These are phyloP conservation scores for Sericinus montela DNA, from an alignment of 2,888 invertebrate genomes.

Conservation along the genomic window DNA sequence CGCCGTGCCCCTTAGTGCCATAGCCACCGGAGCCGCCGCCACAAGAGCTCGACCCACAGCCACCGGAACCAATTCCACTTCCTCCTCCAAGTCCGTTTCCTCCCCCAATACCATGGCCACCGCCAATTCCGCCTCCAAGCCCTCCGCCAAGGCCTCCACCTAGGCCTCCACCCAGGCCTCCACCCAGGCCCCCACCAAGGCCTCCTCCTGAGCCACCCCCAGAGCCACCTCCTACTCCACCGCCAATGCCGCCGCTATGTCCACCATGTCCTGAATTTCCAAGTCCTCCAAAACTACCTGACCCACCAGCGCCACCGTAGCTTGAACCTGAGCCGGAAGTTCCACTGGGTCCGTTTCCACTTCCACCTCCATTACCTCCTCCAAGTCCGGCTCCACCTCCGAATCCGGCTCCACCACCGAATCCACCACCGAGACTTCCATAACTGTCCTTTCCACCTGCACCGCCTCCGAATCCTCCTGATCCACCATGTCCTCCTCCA, in stretches of 20 bases:
- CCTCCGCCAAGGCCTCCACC: conserved; percentile 24
- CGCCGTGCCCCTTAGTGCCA: conserved; percentile 17
- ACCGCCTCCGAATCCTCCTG: conserved; percentile 26
- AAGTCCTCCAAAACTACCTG: conserved; percentile 21
- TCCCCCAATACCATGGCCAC: conserved; percentile 22
- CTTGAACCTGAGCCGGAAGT: conserved; percentile 38
- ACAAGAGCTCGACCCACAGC: conserved; percentile 15
- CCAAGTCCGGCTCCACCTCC: conserved; percentile 26
- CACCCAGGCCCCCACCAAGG: conserved; percentile 22
- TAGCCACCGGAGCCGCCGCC: conserved; percentile 20
- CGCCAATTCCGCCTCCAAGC: conserved; percentile 26
- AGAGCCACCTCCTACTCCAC: conserved; percentile 20
- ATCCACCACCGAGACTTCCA: conserved; percentile 10
- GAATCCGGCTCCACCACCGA: conserved; percentile 14
- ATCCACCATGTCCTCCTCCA: conserved; percentile 22
- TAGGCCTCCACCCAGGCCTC: conserved; percentile 23
- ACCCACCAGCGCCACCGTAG: conserved; percentile 25
- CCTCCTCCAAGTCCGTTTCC: conserved; percentile 18
- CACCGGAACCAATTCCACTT: conserved; percentile 17
- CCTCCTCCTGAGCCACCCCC: conserved; percentile 34
- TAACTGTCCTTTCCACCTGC: conserved; percentile 27
- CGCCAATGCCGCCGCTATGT: conserved; percentile 22
- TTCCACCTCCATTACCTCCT: conserved; percentile 24
- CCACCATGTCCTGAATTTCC: conserved; percentile 22
- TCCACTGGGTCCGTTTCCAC: conserved; percentile 26